Evolutionary conservation across 1,140 invertebrate genomes (phyloP), one percentile per base, ranked within the genome.

Genomic region (Cyclina sinensis): DNA sequence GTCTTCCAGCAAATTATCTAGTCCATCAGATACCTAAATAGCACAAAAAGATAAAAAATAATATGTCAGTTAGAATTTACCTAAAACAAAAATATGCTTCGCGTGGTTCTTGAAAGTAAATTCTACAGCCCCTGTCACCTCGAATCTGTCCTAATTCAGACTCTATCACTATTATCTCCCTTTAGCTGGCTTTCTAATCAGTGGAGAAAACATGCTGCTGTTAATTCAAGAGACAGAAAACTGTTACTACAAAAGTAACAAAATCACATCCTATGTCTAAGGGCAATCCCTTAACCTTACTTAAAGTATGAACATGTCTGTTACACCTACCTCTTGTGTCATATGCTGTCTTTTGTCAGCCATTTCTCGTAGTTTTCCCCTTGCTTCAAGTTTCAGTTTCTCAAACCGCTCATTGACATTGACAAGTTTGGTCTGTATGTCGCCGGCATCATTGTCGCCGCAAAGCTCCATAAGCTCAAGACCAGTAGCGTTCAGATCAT

Each of bases 401-500:
- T 97, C 97, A 95, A 99, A 99, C 27, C 98, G 96, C 16, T 97
- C 97, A 93, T 98, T 99, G 93, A 99, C 98, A 27, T 96, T 96
- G 82, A 99, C 98, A 32, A 99, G 96, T 35, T 98, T 97, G 83
- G 99, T 98, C 93, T 98, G 98, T 3, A 99, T 97, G 94, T 98
- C 98, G 0, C 96, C 96, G 0, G 97, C 97, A 93, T 99, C 99
- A 65, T 99, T 98, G n/a, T 99, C 98, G 51, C 98, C 97, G 91
- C 98, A 98, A 0, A 99, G 95, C 68, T 97, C 97, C 43, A 98
- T 97, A 0, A 99, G 95, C 62, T 99, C 98, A 93, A 98, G 98
- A 0, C 99, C 96, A 4, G 99, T 99, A 94, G 99, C 99, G 93
- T 99, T 99, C 14, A 99, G 96, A 95, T 99, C 99, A 91, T 99